Conservation (phyloP, 2,888 invertebrate genomes). For the Synergus itoensis region DNA sequence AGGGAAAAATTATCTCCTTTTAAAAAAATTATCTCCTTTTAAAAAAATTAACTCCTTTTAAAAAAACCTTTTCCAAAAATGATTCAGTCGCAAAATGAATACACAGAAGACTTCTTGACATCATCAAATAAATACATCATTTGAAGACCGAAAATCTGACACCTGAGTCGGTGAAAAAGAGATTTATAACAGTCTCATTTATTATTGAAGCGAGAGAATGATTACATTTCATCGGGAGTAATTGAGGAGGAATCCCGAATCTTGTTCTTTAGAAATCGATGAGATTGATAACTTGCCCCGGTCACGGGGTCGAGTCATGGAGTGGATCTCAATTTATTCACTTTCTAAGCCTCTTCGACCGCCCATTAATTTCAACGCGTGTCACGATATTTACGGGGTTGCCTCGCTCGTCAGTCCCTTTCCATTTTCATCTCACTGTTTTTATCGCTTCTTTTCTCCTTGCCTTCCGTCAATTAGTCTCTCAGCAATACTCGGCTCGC, state of each 20-base stretch:
- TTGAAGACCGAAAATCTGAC: neutral
- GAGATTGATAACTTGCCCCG: slow-evolving; percentile 44
- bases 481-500: slow-evolving; percentile 58
- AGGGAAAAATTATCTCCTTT: neutral
- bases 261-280: slow-evolving; percentile 20
- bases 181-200: neutral
- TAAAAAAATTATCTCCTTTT: neutral
- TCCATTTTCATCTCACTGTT: slow-evolving; percentile 51
- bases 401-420: slow-evolving; percentile 58
- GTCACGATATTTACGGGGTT: slow-evolving; percentile 63
- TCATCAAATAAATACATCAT: neutral
- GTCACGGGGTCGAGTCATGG: slow-evolving; percentile 47
- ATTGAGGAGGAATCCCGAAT: neutral
- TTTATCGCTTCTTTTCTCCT: slow-evolving; percentile 52
- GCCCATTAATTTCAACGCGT: slow-evolving; percentile 67
- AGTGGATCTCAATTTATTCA: slow-evolving; percentile 63
- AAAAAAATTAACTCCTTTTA: neutral
- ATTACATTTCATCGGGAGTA: neutral
- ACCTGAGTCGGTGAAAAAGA: neutral
- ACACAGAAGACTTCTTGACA: neutral
- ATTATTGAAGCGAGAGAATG: neutral
- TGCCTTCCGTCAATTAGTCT: slow-evolving; percentile 71
- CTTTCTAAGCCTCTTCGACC: slow-evolving; percentile 51
- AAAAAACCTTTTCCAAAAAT: too few relatives aligned
- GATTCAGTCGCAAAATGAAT: too few relatives aligned